Percentiles rank a stretch among this genome's conserved stretches.
Conservation (phyloP, 2,797 vertebrate species). For the Sylvilagus floridanus region DNA sequence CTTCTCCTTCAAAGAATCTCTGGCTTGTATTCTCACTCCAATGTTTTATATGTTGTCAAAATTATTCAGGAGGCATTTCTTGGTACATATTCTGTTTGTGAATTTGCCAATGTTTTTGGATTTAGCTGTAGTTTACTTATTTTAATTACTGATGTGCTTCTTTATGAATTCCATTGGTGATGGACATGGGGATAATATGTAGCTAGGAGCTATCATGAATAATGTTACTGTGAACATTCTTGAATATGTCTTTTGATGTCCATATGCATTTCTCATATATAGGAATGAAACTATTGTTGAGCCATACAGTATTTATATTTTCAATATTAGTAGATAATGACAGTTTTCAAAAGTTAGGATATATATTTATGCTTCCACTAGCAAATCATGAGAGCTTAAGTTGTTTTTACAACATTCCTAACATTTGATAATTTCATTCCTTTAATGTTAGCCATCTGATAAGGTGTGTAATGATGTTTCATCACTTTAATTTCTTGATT, state of each 20-base stretch:
- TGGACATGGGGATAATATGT: background rate
- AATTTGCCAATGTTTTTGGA: background rate
- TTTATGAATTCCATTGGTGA: background rate
- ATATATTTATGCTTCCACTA: background rate
- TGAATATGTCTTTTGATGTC: background rate
- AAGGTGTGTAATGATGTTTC: background rate
- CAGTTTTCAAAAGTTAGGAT: conserved; percentile 3
- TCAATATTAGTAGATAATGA: background rate
- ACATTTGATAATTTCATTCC: conserved; percentile 15
- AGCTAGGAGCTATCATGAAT: conserved; percentile 11
- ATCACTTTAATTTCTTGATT: conserved; percentile 47
- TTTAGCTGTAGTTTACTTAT: background rate
- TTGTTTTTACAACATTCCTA: background rate
- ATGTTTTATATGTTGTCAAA: background rate
- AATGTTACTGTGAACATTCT: background rate
- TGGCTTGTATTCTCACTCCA: background rate
- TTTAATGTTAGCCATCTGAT: background rate
- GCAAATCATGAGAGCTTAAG: background rate
- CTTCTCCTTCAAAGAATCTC: background rate
- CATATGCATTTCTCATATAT: background rate
- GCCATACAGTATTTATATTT: background rate
- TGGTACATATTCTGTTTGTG: background rate
- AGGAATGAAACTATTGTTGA: conserved; percentile 11
- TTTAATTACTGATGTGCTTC: background rate
- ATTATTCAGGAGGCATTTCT: background rate